Base-by-base conservation (phyloP, 1,140 invertebrate species). In the Nymphalis io region DNA sequence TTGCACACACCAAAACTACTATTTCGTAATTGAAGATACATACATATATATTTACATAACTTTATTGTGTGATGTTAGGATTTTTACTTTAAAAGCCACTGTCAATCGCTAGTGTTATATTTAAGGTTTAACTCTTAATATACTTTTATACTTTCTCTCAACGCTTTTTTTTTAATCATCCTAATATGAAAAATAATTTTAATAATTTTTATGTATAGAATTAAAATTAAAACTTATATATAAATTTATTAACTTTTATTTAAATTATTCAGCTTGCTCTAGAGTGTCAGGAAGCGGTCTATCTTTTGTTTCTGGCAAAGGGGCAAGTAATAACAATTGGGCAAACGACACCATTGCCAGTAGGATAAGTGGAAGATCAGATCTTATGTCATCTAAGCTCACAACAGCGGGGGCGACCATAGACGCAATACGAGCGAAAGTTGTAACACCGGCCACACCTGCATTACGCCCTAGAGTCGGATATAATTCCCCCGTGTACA, bases 401-500 rank as follows among this genome's bases (percentile, higher is more conserved):
- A 94, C 91, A n/a, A 95, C 83, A 39, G 91, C 92, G 55, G 95
- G 95, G 15, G 95, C 94, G 16, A 95, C 83, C 89, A 95, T 95
- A 1, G 94, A 94, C n/a, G 94, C 95, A 39, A 95, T 79, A 51
- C 94, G 92, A 5, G 93, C 93, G 68, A 93, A 93, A 58, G 94
- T 93, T n/a, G 94, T 93, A 11, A 93, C 93, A 3, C 93, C 82
- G 23, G 94, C 95, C 12, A 95, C 82, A 16, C 94, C 95, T 33
- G 93, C 91, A 78, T 95, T 96, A 63, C 95, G 92, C 0, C 95
- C 92, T 42, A 95, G 87, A 1, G 95, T 95, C 46, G 95, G 95
- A 78, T 94, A 95, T 39, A 95, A 80, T 88, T 96, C 95, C 13
- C 94, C 93, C 10, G 94, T 94, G 72, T 94, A 95, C n/a, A 96